These are phyloP conservation scores for Diadema setosum DNA, from an alignment of 35 echinoderm and acorn worm species.

Conservation along the genomic window DNA sequence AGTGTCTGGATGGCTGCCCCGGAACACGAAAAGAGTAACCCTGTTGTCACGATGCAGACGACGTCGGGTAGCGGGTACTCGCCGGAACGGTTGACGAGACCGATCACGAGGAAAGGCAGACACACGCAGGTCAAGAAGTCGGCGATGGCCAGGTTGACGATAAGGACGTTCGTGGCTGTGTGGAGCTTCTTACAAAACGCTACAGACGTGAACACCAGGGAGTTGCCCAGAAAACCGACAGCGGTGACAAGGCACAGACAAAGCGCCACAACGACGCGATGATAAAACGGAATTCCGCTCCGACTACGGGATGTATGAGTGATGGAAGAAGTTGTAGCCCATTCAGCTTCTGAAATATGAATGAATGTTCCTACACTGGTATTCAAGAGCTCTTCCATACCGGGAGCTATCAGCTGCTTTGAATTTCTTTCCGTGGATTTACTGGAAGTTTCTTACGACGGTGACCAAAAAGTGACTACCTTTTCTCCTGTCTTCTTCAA, in stretches of 20 bases:
- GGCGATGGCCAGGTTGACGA: slow-evolving; percentile 80
- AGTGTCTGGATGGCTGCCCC: slow-evolving; percentile 62
- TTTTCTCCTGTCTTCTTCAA: no score
- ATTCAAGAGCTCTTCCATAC: no score
- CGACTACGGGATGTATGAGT: no score
- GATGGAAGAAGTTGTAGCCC: no score
- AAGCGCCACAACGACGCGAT: slow-evolving; percentile 4
- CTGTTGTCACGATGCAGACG: slow-evolving; percentile 42
- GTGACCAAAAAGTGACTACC: no score
- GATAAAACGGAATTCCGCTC: no score
- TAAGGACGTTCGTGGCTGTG: slow-evolving; percentile 87
- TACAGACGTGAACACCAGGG: slow-evolving; percentile 75
- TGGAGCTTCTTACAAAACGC: slow-evolving; percentile 50
- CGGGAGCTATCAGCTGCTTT: no score
- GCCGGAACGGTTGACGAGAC: slow-evolving; percentile 20
- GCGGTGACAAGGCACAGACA: slow-evolving; percentile 6
- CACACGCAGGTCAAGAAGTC: slow-evolving; percentile 66
- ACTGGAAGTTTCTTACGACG: no score
- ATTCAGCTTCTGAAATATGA: no score
- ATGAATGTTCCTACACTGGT: no score
- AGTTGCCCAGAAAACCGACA: slow-evolving; percentile 71
- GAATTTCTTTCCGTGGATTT: no score
- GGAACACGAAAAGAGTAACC: slow-evolving; percentile 53
- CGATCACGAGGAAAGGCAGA: slow-evolving; percentile 64
- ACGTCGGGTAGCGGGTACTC: slow-evolving; percentile 44